phyloP scores from a whole-genome alignment of 2,797 vertebrate genomes.

The Hapalemur alaotrensis region DNA sequence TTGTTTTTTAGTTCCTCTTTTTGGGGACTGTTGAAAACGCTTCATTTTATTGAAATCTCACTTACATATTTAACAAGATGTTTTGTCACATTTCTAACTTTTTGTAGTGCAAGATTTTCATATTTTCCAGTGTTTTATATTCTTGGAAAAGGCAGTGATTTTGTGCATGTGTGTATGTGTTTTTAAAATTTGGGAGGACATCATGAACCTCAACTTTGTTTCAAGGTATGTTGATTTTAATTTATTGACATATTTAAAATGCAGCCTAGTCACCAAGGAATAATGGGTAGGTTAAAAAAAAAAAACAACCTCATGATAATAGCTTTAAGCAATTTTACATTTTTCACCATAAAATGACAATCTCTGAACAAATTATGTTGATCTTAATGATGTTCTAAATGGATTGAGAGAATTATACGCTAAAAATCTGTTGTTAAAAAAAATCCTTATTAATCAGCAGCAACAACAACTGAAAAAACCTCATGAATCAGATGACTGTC shows the following conservation, averaged over 20 bases:
- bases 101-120: neutral
- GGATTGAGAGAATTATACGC: neutral
- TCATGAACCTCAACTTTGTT: neutral
- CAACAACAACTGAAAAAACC: neutral
- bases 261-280: neutral
- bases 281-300: neutral
- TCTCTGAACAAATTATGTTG: neutral
- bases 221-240: neutral
- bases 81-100: neutral
- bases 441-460: neutral
- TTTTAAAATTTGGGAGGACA: neutral
- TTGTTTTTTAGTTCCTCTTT: neutral
- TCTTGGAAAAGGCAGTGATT: neutral
- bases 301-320: neutral
- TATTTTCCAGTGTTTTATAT: neutral
- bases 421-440: constrained; percentile 12
- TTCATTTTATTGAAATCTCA: neutral
- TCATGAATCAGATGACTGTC: neutral
- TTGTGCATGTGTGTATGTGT: neutral
- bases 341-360: neutral
- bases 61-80: neutral
- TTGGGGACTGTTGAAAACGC: neutral
- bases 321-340: neutral
- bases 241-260: neutral
- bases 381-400: neutral